Conservation (phyloP, 2,113 vertebrate genomes). For the Ornithorhynchus anatinus region DNA sequence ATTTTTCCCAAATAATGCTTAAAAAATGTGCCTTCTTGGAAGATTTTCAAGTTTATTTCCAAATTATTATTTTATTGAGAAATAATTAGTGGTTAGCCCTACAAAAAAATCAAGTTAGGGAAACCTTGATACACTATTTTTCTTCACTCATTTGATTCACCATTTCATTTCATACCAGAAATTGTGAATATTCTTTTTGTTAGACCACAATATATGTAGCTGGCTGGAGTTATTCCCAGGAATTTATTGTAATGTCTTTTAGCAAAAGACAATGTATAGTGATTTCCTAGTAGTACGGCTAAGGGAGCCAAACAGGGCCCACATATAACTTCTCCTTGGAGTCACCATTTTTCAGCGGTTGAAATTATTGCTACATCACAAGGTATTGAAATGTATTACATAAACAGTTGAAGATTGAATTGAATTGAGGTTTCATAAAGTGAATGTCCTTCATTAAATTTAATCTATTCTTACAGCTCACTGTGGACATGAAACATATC, state of each 20-base stretch:
- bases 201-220: no score
- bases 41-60: not conserved
- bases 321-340: conserved; percentile 16
- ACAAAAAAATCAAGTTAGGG: not conserved
- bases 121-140: not conserved
- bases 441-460: conserved; percentile 55
- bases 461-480: conserved; percentile 57
- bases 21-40: not conserved
- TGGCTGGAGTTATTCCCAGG: not conserved
- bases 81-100: not conserved
- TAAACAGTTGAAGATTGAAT: conserved; percentile 50
- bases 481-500: no score
- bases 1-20: conserved; percentile 6
- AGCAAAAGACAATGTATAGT: not conserved
- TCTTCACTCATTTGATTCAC: not conserved
- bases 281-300: no score
- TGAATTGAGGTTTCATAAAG: conserved; percentile 59
- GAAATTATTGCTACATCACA: conserved; percentile 27
- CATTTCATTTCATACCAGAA: conserved; percentile 16
- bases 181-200: not conserved
- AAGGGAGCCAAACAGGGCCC: no score
- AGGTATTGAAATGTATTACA: conserved; percentile 12
- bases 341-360: not conserved
- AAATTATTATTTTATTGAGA: conserved; percentile 8
- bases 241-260: not conserved